Base-by-base conservation (phyloP, 2,113 vertebrate genomes). In the Chaetura pelagica region DNA sequence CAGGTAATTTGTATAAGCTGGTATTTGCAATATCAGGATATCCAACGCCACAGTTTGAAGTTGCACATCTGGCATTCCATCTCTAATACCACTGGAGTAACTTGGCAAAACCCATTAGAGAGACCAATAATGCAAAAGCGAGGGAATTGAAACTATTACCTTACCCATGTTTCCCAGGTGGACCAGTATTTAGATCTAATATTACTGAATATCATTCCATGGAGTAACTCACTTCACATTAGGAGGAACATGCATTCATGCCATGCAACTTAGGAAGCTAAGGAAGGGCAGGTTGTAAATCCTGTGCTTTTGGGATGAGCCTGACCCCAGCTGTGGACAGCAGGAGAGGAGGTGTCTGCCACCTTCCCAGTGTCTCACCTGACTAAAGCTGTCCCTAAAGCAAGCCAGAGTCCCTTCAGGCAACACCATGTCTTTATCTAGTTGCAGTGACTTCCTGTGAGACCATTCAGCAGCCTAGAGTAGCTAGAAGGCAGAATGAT, bases 11-110 rank as follows among this genome's bases (percentile, higher is more conserved):
- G 59, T 71, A 38, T 44, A 89, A 84, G 1, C 5, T 79, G 19
- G 46, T 73, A 69, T 93, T 85, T 79, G 74, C 35, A 89, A 57
- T 66, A 91, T 87, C 67, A 46, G 42, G 62, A 61, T 94, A 61
- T 30, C 40, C 62, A 82, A 30, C 23, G 49, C 27, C 7, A 44
- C 13, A 73, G 44, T 72, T 58, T 57, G 48, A 91, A 87, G 55
- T 7, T 63, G 42, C 51, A 84, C 88, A 86, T 76, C 90, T 94
- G 79, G 86, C 23, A 35, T 54, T 75, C 8, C 1, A 44, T 40
- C 58, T 73, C 40, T 52, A 87, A 81, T 34, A 86, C 9, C n/a
- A 32, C n/a, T 73, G 34, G 35, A 92, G 46, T 59, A 88, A 84
- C 48, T 74, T 2, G 88, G 67, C 57, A 84, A 78, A 87, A 54